Evolutionary conservation across 1,140 invertebrate species (phyloP), one percentile per base, ranked within the genome.

Genomic region (Anthonomus grandis): DNA sequence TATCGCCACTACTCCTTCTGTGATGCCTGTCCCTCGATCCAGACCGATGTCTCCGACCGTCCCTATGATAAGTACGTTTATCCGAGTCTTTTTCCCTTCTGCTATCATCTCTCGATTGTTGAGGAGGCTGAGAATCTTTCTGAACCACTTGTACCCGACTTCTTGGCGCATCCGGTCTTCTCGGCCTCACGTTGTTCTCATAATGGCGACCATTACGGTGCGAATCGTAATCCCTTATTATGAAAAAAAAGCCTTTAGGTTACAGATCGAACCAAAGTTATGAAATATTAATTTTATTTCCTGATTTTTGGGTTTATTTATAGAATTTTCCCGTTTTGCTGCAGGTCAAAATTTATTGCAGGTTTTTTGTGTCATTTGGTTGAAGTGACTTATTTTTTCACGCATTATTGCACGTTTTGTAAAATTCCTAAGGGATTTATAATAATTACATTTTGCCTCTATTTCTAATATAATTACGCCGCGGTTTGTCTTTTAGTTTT

Each of bases 71-170:
- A 15, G 6, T n/a, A n/a, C 27, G 27, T 6, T 6, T 8, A 8
- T 6, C 27, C n/a, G 27, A 31, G 6, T 42, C 31, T 41, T 51
- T 18, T 44, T 21, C 9, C 10, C 39, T 45, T 54, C 17, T 37
- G 3, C 23, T 9, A 2, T 38, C 5, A 15, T 10, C 27, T 17
- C 25, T 21, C 22, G 19, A 12, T 23, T 38, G 12, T 23, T 21
- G 12, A 2, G 21, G 44, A n/a, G 12, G 4, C 5, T 39, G 12
- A 13, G n/a, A 2, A 12, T 56, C 45, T 31, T 31, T 58, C 18
- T 17, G 41, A 2, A 58, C 48, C 1, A 58, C 42, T 15, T 58
- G 56, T 25, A 50, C 22, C 27, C 56, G 56, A 38, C 47, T 58
- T 6, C 45, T 52, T 38, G n/a, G 21, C 55, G 56, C 12, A 9